Conservation (phyloP, 2,888 invertebrate species). For the Tetragonula carbonaria region DNA sequence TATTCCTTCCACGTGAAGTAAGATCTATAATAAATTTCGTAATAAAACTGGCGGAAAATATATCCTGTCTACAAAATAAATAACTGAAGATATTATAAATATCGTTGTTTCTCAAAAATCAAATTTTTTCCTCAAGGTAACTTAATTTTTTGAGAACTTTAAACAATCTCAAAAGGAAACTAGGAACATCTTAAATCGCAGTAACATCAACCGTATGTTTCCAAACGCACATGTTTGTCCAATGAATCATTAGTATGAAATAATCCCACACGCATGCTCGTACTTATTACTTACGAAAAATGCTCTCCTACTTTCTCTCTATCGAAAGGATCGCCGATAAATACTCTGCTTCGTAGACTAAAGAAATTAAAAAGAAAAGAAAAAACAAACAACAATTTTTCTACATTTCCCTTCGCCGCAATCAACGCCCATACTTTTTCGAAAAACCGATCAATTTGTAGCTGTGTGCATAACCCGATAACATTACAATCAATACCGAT, state of each 20-base stretch:
- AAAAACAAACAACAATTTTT: neutral
- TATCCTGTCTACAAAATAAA: too few relatives aligned
- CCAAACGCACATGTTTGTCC: neutral
- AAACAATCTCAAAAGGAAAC: too few relatives aligned
- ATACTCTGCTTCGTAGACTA: neutral
- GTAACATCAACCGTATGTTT: neutral
- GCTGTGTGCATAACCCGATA: constrained; percentile 15
- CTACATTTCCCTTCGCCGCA: neutral
- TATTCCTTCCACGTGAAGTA: neutral
- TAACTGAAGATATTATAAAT: too few relatives aligned
- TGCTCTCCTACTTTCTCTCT: neutral
- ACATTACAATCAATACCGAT: constrained; percentile 38
- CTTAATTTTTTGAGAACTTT: too few relatives aligned
- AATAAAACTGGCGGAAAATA: neutral
- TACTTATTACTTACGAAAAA: neutral
- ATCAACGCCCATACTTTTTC: neutral
- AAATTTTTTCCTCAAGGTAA: too few relatives aligned
- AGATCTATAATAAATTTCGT: too few relatives aligned
- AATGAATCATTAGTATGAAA: neutral
- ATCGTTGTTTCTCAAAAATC: too few relatives aligned
- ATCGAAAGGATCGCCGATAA: neutral
- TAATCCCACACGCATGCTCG: neutral
- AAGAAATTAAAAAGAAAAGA: too few relatives aligned
- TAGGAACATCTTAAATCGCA: neutral
- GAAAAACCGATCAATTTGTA: neutral